Evolutionary conservation across 2,113 vertebrate species (phyloP).

Genomic region (Cyphomyrus plagiostoma): DNA sequence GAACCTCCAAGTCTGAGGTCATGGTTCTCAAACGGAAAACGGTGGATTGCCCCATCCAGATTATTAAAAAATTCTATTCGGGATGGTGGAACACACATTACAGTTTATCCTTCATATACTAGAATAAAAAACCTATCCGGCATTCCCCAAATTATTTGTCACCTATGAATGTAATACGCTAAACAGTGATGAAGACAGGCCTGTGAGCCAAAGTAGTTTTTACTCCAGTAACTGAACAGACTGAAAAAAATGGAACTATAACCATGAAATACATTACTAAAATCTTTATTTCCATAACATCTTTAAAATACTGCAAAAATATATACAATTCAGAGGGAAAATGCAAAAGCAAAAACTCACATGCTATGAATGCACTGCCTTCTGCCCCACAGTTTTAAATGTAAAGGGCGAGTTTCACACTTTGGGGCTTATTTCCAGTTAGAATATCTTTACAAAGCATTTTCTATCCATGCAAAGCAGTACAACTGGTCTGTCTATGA

Average conservation of each 20-base stretch:
- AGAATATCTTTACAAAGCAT: constrained; percentile 1
- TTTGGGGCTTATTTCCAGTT: constrained; percentile 17
- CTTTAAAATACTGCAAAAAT: constrained; percentile 25
- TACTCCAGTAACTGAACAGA: not conserved
- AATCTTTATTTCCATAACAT: constrained; percentile 41
- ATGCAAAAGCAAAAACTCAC: not conserved
- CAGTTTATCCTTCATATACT: not conserved
- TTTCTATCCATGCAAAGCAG: constrained; percentile 38
- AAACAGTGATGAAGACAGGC: not conserved
- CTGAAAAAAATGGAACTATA: not conserved
- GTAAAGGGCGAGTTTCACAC: not conserved
- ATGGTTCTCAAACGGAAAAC: too few species aligned
- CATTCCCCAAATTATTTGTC: too few species aligned
- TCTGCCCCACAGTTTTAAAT: not conserved
- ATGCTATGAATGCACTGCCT: constrained; percentile 2
- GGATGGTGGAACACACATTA: not conserved
- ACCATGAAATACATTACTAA: constrained; percentile 2
- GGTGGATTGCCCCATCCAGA: not conserved
- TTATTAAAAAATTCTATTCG: too few species aligned
- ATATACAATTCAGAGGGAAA: not conserved
- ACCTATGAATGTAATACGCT: not conserved
- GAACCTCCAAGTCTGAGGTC: too few species aligned
- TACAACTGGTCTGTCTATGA: constrained; percentile 49
- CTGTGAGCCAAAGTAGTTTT: not conserved
- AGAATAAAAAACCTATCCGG: not conserved